Percentiles rank a stretch among this genome's conserved stretches.
phyloP scores from a whole-genome alignment of 2,888 invertebrate species.

The Lasioglossum leucozonium region DNA sequence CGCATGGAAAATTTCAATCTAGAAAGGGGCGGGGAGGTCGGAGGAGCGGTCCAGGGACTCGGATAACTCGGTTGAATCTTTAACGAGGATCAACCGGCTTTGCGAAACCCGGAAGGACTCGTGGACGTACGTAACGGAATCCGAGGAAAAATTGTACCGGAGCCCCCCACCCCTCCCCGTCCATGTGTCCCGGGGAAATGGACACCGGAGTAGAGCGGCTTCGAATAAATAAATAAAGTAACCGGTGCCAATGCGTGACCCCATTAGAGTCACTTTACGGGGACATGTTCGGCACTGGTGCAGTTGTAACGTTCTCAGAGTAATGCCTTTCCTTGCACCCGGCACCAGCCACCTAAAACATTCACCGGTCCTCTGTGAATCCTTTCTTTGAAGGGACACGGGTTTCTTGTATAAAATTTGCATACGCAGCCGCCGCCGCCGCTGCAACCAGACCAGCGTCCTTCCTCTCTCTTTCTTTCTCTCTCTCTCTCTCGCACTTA shows the following conservation, averaged over 20 bases:
- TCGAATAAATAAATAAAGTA: conserved; percentile 82
- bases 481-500: not conserved
- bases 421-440: conserved; percentile 37
- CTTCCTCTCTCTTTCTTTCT: not conserved
- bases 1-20: conserved; percentile 84
- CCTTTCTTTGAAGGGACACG: conserved; percentile 52
- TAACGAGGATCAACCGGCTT: conserved; percentile 78
- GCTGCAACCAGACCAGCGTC: conserved; percentile 17
- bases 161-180: not conserved
- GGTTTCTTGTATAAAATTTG: conserved; percentile 62
- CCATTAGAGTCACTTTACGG: conserved; percentile 81
- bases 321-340: conserved; percentile 45
- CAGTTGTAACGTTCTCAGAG: conserved; percentile 61
- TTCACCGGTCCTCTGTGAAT: conserved; percentile 55
- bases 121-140: conserved; percentile 35
- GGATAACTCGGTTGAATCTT: conserved; percentile 83
- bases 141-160: conserved; percentile 50
- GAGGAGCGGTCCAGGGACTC: conserved; percentile 58
- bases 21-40: conserved; percentile 53
- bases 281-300: conserved; percentile 50
- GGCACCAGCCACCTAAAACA: conserved; percentile 57
- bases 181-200: conserved; percentile 32
- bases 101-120: conserved; percentile 47
- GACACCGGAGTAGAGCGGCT: conserved; percentile 34
- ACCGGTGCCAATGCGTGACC: conserved; percentile 78